Conservation (phyloP, 2,113 vertebrate genomes). For the Chaetodon trifascialis region DNA sequence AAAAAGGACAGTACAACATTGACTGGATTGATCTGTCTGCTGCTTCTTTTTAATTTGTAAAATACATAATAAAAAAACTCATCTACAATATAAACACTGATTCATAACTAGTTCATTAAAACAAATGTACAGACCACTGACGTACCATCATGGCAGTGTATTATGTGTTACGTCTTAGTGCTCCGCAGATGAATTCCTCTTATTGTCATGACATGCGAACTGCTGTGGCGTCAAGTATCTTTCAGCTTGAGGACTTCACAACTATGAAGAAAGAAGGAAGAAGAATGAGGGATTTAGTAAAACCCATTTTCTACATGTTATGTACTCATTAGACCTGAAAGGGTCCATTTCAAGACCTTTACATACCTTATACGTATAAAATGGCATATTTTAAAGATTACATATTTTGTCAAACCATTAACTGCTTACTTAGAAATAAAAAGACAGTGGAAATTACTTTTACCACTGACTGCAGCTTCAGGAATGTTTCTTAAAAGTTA, state of each 20-base stretch:
- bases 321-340: too few species aligned
- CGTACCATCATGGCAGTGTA: constrained; percentile 72
- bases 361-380: neutral
- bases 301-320: neutral
- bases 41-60: constrained; percentile 58
- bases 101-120: constrained; percentile 64
- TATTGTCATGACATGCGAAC: neutral
- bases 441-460: neutral
- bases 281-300: constrained; percentile 15
- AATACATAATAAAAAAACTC: constrained; percentile 67
- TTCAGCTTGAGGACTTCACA: constrained; percentile 58
- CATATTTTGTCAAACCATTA: neutral
- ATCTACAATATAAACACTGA: constrained; percentile 82
- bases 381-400: neutral
- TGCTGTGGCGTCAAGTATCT: neutral
- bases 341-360: neutral
- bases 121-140: constrained; percentile 76
- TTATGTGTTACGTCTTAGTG: constrained; percentile 62
- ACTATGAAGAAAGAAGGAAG: constrained; percentile 53
- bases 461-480: neutral
- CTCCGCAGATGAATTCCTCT: constrained; percentile 21
- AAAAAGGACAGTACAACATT: constrained; percentile 41
- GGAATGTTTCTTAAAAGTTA: neutral
- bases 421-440: neutral
- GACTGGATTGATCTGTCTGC: constrained; percentile 39